These are phyloP conservation scores for Gallinago paraguaiae DNA, from an alignment of 2,113 vertebrate species.

Conservation along the genomic window DNA sequence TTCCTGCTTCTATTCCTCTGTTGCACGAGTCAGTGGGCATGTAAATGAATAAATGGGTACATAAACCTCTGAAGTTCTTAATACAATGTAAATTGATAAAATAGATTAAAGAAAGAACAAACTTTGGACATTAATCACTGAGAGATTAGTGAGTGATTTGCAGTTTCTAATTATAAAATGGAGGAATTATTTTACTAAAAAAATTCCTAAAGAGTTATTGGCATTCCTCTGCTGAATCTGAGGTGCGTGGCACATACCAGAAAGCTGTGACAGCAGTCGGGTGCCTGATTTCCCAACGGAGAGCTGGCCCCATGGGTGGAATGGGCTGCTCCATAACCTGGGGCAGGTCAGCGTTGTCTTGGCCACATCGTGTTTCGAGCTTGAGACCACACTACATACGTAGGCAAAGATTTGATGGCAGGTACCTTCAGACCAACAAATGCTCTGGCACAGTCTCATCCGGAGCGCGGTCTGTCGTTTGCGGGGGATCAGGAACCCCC, in stretches of 20 bases:
- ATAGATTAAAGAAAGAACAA: neutral
- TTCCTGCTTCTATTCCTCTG: neutral
- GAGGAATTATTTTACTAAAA: neutral
- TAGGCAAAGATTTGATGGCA: neutral
- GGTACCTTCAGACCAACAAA: neutral
- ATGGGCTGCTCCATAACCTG: neutral
- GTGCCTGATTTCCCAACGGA: neutral
- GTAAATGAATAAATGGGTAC: neutral
- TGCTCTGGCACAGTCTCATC: neutral
- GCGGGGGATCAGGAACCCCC: neutral
- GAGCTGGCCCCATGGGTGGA: neutral
- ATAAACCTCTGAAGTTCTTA: neutral
- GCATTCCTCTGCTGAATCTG: neutral
- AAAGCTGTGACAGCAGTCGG: neutral
- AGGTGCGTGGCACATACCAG: neutral
- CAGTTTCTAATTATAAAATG: slow-evolving; percentile 17
- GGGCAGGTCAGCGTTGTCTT: neutral
- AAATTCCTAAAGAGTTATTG: neutral
- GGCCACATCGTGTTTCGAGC: neutral
- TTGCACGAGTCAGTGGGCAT: neutral
- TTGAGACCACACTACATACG: neutral
- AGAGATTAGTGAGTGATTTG: neutral
- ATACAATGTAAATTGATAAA: neutral
- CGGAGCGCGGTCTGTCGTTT: neutral
- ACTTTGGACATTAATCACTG: neutral